A percentile compares a stretch with the other conserved stretches of the same genome.
Evolutionary conservation across 2,888 invertebrate species (phyloP).

Genomic region (Calameuta pallipes): DNA sequence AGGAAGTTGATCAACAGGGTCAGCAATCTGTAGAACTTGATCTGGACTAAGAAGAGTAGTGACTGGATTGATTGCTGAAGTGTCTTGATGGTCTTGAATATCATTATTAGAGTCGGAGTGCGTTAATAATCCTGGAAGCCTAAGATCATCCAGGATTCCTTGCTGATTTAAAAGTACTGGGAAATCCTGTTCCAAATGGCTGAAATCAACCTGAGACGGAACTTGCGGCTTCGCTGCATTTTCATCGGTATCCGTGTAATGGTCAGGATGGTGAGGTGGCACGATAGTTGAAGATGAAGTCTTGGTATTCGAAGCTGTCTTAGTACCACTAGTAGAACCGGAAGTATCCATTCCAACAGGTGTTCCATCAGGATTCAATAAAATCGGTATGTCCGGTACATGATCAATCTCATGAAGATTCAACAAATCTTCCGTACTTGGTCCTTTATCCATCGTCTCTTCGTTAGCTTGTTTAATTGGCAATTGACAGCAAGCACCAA

Average conservation of each 20-base stretch:
- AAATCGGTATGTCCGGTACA: constrained; percentile 60
- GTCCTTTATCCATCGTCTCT: constrained; percentile 51
- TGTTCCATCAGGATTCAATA: constrained; percentile 58
- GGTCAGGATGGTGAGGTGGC: constrained; percentile 49
- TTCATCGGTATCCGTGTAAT: constrained; percentile 67
- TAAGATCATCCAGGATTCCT: constrained; percentile 52
- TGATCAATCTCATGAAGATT: constrained; percentile 57
- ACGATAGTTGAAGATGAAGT: constrained; percentile 50
- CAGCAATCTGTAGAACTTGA: constrained; percentile 61
- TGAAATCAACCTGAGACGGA: constrained; percentile 30
- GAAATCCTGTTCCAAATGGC: constrained; percentile 47
- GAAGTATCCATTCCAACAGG: constrained; percentile 43
- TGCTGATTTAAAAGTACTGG: constrained; percentile 54
- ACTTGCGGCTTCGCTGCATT: constrained; percentile 56
- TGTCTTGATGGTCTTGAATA: constrained; percentile 42
- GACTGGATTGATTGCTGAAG: constrained; percentile 43
- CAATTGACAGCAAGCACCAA: constrained; percentile 90
- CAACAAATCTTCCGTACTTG: constrained; percentile 37
- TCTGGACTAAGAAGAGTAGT: constrained; percentile 57
- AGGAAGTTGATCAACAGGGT: constrained; percentile 62
- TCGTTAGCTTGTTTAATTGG: constrained; percentile 68
- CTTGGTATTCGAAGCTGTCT: constrained; percentile 25
- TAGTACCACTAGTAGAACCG: constrained; percentile 6
- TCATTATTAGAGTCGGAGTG: constrained; percentile 53
- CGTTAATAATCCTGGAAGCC: constrained; percentile 50